phyloP scores from a whole-genome alignment of 2,797 vertebrate genomes.

The Falco naumanni region DNA sequence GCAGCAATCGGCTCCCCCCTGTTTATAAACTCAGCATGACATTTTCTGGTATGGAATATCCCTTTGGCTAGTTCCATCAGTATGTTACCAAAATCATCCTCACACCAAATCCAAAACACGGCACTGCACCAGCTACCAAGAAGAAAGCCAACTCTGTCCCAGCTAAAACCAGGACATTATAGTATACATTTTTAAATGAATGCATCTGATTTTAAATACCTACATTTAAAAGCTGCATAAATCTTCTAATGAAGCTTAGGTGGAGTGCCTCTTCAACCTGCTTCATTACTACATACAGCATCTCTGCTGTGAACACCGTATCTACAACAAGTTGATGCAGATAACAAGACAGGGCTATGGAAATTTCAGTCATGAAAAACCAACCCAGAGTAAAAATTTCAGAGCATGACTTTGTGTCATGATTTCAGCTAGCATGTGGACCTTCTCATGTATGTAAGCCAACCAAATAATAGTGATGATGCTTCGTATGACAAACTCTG shows the following conservation, averaged over 20 bases:
- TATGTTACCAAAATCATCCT: no score
- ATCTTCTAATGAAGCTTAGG: background rate
- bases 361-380: background rate
- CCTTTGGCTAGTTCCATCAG: no score
- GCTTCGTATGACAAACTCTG: background rate
- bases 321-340: background rate
- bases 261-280: background rate
- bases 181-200: background rate
- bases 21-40: no score
- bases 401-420: background rate
- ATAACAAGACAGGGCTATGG: background rate
- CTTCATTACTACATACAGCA: background rate
- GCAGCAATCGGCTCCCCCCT: no score
- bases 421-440: fast-evolving
- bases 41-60: no score
- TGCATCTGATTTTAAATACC: background rate
- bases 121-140: no score
- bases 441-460: fast-evolving
- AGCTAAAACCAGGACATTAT: no score
- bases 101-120: no score
- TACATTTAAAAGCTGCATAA: background rate
- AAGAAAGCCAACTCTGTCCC: no score
- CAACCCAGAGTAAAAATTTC: background rate
- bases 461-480: fast-evolving
- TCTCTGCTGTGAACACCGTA: background rate